Percentiles rank a stretch among this genome's conserved stretches.
Conservation (phyloP, 2,113 vertebrate species). For the Tamias sibiricus region DNA sequence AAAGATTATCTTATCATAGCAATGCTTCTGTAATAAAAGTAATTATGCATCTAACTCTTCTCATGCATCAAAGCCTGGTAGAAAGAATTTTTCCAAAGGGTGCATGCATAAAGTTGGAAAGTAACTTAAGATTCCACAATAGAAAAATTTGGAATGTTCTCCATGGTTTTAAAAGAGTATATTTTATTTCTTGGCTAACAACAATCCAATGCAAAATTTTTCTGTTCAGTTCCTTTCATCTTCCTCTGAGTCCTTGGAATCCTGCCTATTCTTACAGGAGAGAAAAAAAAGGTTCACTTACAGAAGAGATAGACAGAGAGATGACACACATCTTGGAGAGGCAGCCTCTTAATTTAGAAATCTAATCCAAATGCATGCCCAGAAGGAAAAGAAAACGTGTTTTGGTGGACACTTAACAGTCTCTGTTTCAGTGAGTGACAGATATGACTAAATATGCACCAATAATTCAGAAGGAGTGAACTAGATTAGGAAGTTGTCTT, state of each 20-base stretch:
- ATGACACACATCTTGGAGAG: background rate
- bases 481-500: background rate
- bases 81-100: background rate
- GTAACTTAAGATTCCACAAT: background rate
- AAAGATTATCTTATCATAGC: conserved; percentile 80
- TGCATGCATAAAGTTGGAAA: background rate
- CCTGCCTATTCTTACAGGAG: background rate
- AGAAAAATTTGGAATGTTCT: background rate
- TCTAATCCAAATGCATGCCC: background rate
- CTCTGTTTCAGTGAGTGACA: background rate
- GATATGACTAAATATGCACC: background rate
- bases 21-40: conserved; percentile 67
- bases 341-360: background rate
- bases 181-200: background rate
- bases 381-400: background rate
- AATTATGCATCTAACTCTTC: background rate
- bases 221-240: background rate
- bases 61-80: background rate
- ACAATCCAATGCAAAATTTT: background rate
- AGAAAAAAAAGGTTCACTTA: background rate
- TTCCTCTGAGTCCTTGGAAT: background rate
- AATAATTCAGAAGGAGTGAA: background rate
- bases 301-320: too few species aligned
- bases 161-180: background rate
- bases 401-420: background rate